phyloP scores from a whole-genome alignment of 2,113 vertebrate species.

The Laterallus jamaicensis region DNA sequence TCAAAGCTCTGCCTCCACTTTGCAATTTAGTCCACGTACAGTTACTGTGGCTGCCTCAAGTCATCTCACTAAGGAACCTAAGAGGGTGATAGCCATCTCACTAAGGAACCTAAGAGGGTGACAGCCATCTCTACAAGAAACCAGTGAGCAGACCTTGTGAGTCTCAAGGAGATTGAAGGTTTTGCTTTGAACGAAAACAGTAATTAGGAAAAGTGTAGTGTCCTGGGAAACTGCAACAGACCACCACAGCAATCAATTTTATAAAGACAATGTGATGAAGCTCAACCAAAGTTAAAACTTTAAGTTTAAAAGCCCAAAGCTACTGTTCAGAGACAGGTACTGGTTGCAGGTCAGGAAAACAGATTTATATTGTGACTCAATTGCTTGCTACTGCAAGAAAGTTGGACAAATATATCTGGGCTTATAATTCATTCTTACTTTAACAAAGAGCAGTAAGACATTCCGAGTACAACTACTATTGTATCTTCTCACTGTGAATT shows the following conservation, averaged over 20 bases:
- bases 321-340: not conserved
- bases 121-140: not conserved
- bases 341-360: not conserved
- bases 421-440: not conserved
- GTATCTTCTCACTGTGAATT: not conserved
- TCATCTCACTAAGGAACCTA: not conserved
- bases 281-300: not conserved
- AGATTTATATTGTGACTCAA: not conserved
- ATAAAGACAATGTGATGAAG: not conserved
- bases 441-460: not conserved
- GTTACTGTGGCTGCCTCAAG: rapidly evolving
- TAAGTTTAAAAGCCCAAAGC: not conserved
- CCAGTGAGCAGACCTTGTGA: not conserved
- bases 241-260: not conserved
- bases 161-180: not conserved
- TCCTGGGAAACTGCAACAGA: not conserved
- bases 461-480: not conserved
- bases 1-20: rapidly evolving
- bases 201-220: not conserved
- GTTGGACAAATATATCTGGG: not conserved
- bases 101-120: not conserved
- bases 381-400: not conserved
- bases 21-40: rapidly evolving
- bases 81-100: not conserved
- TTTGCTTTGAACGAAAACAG: not conserved